Conservation (phyloP, 2,797 vertebrate species). For the Mus minutoides region DNA sequence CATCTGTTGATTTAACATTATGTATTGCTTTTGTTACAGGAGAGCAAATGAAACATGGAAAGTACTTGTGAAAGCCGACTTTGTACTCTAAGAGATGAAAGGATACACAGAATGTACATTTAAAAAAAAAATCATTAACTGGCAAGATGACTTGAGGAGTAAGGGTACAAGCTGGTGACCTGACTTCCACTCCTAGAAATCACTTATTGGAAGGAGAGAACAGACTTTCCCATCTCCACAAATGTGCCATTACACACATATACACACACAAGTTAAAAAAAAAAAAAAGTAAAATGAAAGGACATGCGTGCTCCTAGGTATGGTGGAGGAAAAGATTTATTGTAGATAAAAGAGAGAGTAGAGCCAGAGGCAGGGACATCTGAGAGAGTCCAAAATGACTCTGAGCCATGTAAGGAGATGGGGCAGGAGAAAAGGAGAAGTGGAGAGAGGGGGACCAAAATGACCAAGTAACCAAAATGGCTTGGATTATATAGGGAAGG, state of each 20-base stretch:
- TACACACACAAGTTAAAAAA: background rate
- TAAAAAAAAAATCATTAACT: background rate
- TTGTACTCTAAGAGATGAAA: background rate
- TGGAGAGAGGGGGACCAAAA: background rate
- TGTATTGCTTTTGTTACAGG: background rate
- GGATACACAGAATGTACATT: background rate
- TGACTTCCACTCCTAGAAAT: background rate
- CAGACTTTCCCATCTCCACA: background rate
- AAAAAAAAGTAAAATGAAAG: background rate
- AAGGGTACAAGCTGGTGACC: background rate
- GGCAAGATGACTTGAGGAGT: background rate
- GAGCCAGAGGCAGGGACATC: background rate
- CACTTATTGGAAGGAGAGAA: background rate
- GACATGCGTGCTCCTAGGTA: background rate
- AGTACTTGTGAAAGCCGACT: background rate
- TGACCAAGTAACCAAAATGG: background rate
- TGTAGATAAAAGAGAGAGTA: background rate
- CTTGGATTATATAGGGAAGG: background rate
- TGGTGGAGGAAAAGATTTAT: background rate
- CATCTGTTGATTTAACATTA: background rate
- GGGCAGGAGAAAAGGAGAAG: background rate
- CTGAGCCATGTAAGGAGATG: background rate
- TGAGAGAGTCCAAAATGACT: background rate
- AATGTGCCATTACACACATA: background rate
- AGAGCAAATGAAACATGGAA: background rate